Evolutionary conservation across 1,140 invertebrate genomes (phyloP).

Genomic region (Drosophila elegans): DNA sequence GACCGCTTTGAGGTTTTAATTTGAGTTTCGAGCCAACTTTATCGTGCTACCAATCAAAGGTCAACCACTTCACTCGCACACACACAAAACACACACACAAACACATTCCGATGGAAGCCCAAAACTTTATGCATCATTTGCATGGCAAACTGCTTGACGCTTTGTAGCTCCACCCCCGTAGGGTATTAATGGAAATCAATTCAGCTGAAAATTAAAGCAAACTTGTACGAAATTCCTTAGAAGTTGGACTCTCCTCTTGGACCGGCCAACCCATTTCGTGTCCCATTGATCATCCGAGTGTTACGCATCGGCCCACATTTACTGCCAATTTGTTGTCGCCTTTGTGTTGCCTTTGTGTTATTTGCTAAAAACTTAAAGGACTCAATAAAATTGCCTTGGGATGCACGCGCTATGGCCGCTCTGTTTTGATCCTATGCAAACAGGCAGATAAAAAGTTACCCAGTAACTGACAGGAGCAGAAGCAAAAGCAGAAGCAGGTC

Average conservation of each 20-base stretch:
- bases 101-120: slow-evolving; percentile 6
- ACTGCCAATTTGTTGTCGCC: slow-evolving; percentile 71
- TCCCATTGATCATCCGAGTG: slow-evolving; percentile 63
- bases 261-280: slow-evolving; percentile 15
- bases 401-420: slow-evolving; percentile 44
- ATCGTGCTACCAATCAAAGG: slow-evolving; percentile 40
- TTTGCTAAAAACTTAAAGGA: slow-evolving; percentile 83
- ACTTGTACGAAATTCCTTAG: slow-evolving; percentile 53
- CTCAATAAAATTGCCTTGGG: slow-evolving; percentile 77
- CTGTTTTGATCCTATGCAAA: slow-evolving; percentile 78
- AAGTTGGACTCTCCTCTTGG: slow-evolving; percentile 12
- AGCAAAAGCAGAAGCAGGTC: slow-evolving; percentile 33
- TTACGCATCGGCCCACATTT: slow-evolving; percentile 60
- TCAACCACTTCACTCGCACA: slow-evolving; percentile 45
- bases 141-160: slow-evolving; percentile 56
- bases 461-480: slow-evolving; percentile 51
- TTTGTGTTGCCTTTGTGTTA: slow-evolving; percentile 68
- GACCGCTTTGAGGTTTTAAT: slow-evolving; percentile 48
- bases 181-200: slow-evolving; percentile 70
- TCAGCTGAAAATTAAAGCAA: slow-evolving; percentile 60
- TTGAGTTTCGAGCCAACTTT: slow-evolving; percentile 17
- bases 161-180: slow-evolving; percentile 22
- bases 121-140: slow-evolving; percentile 74
- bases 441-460: slow-evolving; percentile 41
- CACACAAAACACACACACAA: not conserved